These are phyloP conservation scores for Diachasmimorpha longicaudata DNA, from an alignment of 1,140 invertebrate species.

Conservation along the genomic window DNA sequence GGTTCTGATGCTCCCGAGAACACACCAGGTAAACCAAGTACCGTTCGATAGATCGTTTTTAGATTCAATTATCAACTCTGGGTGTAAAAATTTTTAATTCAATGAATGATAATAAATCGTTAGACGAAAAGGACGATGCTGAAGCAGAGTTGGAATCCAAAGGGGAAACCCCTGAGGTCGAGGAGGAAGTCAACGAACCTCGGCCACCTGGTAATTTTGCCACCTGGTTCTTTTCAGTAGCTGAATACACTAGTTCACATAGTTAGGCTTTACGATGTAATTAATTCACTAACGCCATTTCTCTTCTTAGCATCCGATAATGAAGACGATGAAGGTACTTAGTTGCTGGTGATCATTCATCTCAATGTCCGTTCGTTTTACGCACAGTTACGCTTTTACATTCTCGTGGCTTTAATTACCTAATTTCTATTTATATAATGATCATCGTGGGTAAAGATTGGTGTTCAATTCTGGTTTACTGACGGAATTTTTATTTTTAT, in stretches of 20 bases:
- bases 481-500: not conserved
- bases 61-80: not conserved
- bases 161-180: slow-evolving; percentile 26
- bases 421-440: not conserved
- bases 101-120: slow-evolving; percentile 1
- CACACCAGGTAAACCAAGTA: not conserved
- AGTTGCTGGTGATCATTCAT: not conserved
- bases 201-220: not conserved
- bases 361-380: not conserved
- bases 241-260: not conserved
- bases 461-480: not conserved
- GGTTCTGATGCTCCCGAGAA: not conserved
- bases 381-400: not conserved
- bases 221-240: not conserved
- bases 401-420: not conserved
- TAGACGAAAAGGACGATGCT: slow-evolving; percentile 20
- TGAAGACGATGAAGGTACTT: slow-evolving; percentile 9
- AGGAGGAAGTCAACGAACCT: not conserved
- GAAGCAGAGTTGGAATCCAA: slow-evolving; percentile 14
- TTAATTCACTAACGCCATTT: not conserved
- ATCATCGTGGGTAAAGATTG: not conserved
- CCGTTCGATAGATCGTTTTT: not conserved
- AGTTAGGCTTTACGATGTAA: not conserved
- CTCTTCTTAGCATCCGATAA: slow-evolving; percentile 7
- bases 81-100: not conserved